Percentiles rank a stretch among this genome's conserved stretches.
phyloP scores from a whole-genome alignment of 2,888 invertebrate species.

The Aporophyla nigra region DNA sequence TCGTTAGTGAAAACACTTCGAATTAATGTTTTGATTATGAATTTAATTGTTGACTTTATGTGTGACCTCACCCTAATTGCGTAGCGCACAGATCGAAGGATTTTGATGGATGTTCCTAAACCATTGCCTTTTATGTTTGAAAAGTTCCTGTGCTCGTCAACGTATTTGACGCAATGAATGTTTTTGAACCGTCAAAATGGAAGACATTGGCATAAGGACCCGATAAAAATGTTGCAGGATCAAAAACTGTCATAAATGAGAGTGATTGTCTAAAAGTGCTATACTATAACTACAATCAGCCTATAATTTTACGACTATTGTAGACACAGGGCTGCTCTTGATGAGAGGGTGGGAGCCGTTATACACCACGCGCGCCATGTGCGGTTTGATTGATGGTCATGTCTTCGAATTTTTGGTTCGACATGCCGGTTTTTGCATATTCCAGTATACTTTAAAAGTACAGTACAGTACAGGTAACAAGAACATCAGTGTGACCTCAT shows the following conservation, averaged over 20 bases:
- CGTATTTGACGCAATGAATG: not conserved
- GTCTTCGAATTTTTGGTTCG: no score
- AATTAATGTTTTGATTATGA: constrained; percentile 33
- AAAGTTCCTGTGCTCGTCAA: not conserved
- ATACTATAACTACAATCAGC: no score
- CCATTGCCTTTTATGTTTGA: not conserved
- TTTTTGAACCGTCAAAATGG: not conserved
- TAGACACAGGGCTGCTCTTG: no score
- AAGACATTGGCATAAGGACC: not conserved
- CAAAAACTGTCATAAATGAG: not conserved
- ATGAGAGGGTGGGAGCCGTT: no score
- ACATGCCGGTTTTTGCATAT: no score
- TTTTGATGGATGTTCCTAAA: not conserved
- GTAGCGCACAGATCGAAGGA: not conserved
- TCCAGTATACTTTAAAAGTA: not conserved
- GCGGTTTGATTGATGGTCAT: no score
- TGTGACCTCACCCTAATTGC: constrained; percentile 4
- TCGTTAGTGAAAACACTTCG: constrained; percentile 40
- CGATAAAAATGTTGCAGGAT: not conserved
- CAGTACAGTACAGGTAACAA: not conserved
- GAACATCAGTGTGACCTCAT: not conserved
- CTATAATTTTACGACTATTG: no score
- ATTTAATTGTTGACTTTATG: constrained; percentile 12
- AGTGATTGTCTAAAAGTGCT: no score
- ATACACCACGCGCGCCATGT: no score